Base-by-base conservation (phyloP, 37 sponge, comb jelly and placozoan species). In the Diacarnus erythraeanus region DNA sequence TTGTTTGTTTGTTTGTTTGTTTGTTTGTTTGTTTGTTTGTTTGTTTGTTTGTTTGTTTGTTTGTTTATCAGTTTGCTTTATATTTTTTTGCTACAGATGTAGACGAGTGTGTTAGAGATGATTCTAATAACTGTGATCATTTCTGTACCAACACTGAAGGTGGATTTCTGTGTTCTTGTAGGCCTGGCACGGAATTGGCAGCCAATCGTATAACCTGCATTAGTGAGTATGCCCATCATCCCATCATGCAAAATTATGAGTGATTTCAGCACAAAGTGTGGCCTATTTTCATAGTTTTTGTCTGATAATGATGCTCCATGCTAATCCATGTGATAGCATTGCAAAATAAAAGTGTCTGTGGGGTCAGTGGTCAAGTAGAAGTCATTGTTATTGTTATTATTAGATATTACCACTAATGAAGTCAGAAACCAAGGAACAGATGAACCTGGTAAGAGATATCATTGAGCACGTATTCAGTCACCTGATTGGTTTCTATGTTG, bases 81-180 rank as follows among this genome's bases (percentile, higher is more conserved):
- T n/a, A n/a, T n/a, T n/a, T n/a, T n/a, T n/a, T n/a, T n/a, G n/a
- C n/a, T n/a, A n/a, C 80, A 78, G 86, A 78, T 72, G 51, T 78
- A 34, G 59, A 86, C 66, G 80, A 86, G 68, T 86, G 86, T 64
- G 38, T 8, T 2, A 20, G 57, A 23, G 10, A 1, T 35, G 20
- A 0, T 27, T 9, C 29, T 33, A 35, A 42, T 12, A 65, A 47
- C 38, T 86, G 86, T 38, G 33, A 40, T 2, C 75, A 79, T 37
- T 51, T 47, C 2, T 86, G 86, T 69, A 37, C 2, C 31, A 79
- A 86, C 36, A 56, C 26, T 0, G 54, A 42, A 1, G 86, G 75
- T 36, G 33, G 61, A 34, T 79, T 34, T 43, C 6, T 22, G n/a
- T 86, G 86, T 74, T 2, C 57, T 3, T 86, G 86, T 65, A 22